A percentile compares a stretch with the other conserved stretches of the same genome.
These are phyloP conservation scores for Cynocephalus volans DNA, from an alignment of 2,113 vertebrate species.

Conservation along the genomic window DNA sequence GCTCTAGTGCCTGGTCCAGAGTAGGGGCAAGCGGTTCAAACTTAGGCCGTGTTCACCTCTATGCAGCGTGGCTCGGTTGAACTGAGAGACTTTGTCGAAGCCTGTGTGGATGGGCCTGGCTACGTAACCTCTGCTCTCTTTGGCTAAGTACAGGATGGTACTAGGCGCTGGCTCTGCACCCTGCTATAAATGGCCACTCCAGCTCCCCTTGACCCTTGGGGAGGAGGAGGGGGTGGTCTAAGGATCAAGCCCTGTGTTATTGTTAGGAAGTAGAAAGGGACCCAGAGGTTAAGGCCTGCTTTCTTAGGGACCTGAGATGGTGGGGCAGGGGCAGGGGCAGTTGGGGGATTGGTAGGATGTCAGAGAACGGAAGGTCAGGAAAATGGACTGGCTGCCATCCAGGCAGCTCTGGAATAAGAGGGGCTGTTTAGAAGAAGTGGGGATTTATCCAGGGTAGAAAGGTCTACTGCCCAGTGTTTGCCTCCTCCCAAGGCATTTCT, in stretches of 20 bases:
- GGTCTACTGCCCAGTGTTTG: neutral
- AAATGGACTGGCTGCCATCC: neutral
- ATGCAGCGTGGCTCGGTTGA: rapidly evolving
- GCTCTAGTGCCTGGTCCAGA: neutral
- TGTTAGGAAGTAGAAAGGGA: neutral
- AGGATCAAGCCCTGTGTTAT: too few species aligned
- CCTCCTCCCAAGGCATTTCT: neutral
- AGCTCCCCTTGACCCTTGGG: neutral
- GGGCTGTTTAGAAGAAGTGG: too few species aligned
- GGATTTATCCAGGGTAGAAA: neutral
- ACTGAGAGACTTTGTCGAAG: neutral
- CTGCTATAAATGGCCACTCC: neutral
- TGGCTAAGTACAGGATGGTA: neutral
- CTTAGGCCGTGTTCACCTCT: neutral
- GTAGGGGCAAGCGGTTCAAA: neutral
- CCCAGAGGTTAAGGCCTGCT: neutral
- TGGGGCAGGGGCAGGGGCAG: neutral
- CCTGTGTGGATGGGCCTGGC: neutral
- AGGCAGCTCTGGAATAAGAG: neutral
- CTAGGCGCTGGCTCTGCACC: neutral
- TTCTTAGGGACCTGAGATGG: neutral
- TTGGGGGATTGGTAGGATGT: rapidly evolving
- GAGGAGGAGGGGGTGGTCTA: neutral
- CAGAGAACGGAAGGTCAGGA: neutral
- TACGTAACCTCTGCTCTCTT: too few species aligned